Conservation (phyloP, 2,888 invertebrate genomes). For the Atethmia centrago region DNA sequence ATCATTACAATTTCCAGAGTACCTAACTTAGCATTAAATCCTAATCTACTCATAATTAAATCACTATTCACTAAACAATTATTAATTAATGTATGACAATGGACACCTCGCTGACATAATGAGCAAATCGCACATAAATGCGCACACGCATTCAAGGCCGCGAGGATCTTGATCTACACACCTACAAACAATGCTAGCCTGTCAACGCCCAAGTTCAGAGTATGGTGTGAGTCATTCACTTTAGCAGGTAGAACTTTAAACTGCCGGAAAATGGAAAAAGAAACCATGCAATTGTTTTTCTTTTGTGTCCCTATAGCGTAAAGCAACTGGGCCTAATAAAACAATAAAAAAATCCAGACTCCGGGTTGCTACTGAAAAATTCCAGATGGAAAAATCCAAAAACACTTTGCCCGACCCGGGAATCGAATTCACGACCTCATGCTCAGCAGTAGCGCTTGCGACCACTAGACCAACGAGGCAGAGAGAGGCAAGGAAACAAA, state of each 20-base stretch:
- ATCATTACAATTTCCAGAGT: neutral
- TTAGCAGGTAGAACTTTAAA: constrained; percentile 29
- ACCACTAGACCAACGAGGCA: no score
- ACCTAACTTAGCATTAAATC: neutral
- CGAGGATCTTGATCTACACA: constrained; percentile 79
- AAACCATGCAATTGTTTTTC: no score
- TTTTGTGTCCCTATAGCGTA: no score
- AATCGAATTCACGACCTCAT: no score
- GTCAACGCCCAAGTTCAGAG: constrained; percentile 71
- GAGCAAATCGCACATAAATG: constrained; percentile 55
- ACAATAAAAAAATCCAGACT: no score
- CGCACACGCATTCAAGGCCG: constrained; percentile 78
- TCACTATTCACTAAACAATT: neutral
- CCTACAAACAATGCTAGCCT: constrained; percentile 73
- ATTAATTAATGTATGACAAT: constrained; percentile 8
- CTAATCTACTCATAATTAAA: neutral
- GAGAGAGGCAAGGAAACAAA: no score
- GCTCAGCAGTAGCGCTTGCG: no score
- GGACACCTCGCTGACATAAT: constrained; percentile 49
- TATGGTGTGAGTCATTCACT: constrained; percentile 48
- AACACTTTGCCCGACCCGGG: no score
- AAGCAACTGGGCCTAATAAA: no score
- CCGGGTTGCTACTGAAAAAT: no score
- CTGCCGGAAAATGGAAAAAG: no score
- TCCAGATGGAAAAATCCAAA: no score